These are phyloP conservation scores for Peromyscus eremicus DNA, from an alignment of 2,797 vertebrate species.

Conservation along the genomic window DNA sequence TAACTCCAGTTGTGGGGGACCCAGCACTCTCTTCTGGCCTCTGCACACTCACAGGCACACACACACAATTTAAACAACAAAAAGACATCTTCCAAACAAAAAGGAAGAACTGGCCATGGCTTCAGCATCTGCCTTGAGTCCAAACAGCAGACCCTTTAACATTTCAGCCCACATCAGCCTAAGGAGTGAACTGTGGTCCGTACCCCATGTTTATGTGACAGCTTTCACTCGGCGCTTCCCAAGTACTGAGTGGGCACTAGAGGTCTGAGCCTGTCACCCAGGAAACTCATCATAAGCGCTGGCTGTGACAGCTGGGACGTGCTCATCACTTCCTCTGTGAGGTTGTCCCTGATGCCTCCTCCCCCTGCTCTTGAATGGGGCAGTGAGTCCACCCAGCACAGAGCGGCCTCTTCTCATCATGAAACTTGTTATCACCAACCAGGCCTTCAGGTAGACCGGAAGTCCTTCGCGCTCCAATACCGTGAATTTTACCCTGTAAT, in stretches of 20 bases:
- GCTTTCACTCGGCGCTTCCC: not conserved
- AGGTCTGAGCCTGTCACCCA: not conserved
- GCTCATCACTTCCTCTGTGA: not conserved
- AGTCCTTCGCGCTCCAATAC: not conserved
- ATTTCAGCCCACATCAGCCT: not conserved
- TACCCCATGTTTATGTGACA: accelerated
- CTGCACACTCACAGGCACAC: too few relatives aligned
- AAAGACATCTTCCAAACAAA: not conserved
- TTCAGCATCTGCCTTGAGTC: not conserved
- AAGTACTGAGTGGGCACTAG: accelerated
- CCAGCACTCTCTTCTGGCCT: not conserved
- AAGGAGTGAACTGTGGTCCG: not conserved
- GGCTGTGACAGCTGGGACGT: not conserved
- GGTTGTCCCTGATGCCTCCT: not conserved
- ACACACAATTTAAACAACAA: not conserved
- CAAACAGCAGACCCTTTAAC: too few relatives aligned
- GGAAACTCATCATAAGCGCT: not conserved
- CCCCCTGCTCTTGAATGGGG: not conserved
- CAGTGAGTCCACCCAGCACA: too few relatives aligned
- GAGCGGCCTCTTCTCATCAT: not conserved
- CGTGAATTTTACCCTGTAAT: too few relatives aligned
- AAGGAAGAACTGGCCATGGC: not conserved
- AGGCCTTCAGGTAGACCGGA: not conserved
- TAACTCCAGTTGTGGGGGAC: accelerated
- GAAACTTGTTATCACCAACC: not conserved